Percentiles rank a stretch among this genome's conserved stretches.
Evolutionary conservation across 2,888 invertebrate species (phyloP).

Genomic region (Phaonia tiefii): DNA sequence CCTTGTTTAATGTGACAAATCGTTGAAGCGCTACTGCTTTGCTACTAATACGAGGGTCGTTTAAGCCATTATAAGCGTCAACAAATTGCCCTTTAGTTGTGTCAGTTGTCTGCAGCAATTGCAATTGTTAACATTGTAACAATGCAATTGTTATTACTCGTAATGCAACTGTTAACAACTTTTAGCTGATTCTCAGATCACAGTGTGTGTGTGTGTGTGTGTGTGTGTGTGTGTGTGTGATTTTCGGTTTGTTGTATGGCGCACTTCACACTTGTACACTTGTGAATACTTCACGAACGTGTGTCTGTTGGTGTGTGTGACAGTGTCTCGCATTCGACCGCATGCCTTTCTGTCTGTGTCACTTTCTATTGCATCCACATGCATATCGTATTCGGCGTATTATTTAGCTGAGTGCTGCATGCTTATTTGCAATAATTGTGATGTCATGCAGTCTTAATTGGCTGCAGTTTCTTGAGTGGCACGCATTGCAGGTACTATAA

Average conservation of each 20-base stretch:
- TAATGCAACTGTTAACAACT: not conserved
- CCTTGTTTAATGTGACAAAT: not conserved
- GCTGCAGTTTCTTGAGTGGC: constrained; percentile 64
- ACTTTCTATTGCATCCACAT: constrained; percentile 40
- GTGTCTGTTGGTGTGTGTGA: no score
- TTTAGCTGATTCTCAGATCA: not conserved
- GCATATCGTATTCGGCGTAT: constrained; percentile 23
- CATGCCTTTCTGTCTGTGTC: not conserved
- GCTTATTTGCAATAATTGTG: constrained; percentile 64
- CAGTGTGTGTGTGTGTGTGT: constrained; percentile 12
- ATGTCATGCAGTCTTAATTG: constrained; percentile 64
- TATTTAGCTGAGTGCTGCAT: no score
- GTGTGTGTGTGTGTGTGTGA: constrained; percentile 20
- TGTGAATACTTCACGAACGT: no score
- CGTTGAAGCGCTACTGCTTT: not conserved
- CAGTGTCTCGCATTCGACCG: no score
- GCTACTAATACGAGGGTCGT: not conserved
- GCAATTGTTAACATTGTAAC: not conserved
- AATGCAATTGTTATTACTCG: not conserved
- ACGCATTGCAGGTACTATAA: constrained; percentile 66
- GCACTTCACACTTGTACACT: no score
- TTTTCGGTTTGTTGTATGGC: no score
- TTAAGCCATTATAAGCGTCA: not conserved
- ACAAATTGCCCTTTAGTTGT: constrained; percentile 1
- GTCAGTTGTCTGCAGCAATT: not conserved